These are phyloP conservation scores for Chironomus riparius DNA, from an alignment of 2,888 invertebrate genomes.

Conservation along the genomic window DNA sequence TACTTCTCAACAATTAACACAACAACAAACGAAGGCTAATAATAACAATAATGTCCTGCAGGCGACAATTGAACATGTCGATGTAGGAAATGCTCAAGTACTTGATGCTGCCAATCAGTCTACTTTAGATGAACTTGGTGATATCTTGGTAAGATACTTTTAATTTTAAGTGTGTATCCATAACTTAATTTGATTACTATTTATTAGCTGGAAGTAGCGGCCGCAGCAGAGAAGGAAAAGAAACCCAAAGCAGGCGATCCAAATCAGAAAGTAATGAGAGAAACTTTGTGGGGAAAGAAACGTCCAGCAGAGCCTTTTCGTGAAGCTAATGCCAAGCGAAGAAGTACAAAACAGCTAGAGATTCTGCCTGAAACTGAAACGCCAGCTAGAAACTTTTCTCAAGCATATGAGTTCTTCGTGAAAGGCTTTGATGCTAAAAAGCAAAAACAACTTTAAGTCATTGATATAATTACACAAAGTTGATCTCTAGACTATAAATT, in stretches of 20 bases:
- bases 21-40: neutral
- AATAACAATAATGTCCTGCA: neutral
- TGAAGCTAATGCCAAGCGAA: neutral
- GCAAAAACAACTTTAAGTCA: neutral
- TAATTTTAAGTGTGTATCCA: too few species aligned
- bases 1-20: neutral
- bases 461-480: neutral
- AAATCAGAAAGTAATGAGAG: neutral
- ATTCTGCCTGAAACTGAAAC: neutral
- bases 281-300: constrained; percentile 4
- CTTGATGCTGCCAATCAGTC: constrained; percentile 16
- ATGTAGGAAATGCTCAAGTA: neutral
- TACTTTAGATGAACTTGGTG: constrained; percentile 19
- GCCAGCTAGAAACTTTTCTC: constrained; percentile 4
- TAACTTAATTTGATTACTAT: neutral
- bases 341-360: neutral
- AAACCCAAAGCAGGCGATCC: neutral
- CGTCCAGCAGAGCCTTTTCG: neutral
- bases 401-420: constrained; percentile 21
- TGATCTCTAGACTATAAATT: neutral
- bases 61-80: neutral
- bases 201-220: constrained; percentile 13
- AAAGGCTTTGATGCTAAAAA: constrained; percentile 22
- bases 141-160: neutral
- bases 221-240: constrained; percentile 22